Evolutionary conservation across 2,113 vertebrate genomes (phyloP), one percentile per base, ranked within the genome.

Genomic region (Lucifuga dentata): DNA sequence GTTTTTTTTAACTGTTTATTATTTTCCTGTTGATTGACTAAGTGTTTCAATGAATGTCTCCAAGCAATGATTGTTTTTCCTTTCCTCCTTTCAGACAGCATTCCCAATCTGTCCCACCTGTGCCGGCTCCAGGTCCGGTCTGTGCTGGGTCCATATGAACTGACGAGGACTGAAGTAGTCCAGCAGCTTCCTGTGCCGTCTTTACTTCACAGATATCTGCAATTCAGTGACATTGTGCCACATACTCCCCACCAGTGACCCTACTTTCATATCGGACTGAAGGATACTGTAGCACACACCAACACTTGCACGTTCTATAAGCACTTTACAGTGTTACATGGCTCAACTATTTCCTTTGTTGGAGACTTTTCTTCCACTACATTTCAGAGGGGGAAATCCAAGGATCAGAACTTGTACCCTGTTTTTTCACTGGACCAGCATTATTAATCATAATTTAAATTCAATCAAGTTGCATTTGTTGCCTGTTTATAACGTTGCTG

Each of bases 61-160:
- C 5, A 7, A 2, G n/a, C n/a, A 29, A 29, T 29, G 26, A 7
- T 0, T 17, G 16, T 19, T 33, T 7, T 36, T 23, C 26, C 9
- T 63, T 15, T 44, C 23, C 29, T 8, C 36, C 12, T 55, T 80
- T 2, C 19, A 94, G 93, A 89, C 17, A 73, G 69, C 3, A 8
- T 91, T 29, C 86, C 91, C 35, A 5, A 24, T 51, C 84, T 94
- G 1, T 77, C 78, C 44, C 91, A 94, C 79, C 51, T 93, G 40
- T 93, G 91, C 64, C 73, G 93, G 55, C 77, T 93, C 57, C 64
- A 74, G 51, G 29, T 94, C 11, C 60, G 89, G 35, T 45, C 20
- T 2, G 5, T 60, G 13, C 52, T 93, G 68, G 91, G 92, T 46
- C 49, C 89, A 8, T 51, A 78, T 35, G 20, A 23, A 1, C 66